Conservation (phyloP, 1,140 invertebrate species). For the Drosophila santomea region DNA sequence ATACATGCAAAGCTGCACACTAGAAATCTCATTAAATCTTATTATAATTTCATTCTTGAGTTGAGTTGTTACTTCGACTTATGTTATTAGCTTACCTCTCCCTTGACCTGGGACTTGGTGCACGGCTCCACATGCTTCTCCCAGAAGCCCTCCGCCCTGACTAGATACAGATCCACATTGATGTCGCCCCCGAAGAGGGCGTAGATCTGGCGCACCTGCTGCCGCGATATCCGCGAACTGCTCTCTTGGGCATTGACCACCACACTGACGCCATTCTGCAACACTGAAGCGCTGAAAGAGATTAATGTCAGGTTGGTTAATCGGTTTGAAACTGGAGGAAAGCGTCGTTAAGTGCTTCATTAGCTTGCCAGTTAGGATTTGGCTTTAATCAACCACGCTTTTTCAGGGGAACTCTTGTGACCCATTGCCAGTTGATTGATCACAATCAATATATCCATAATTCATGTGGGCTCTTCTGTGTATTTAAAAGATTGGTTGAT, state of each 20-base stretch:
- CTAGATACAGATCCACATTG: constrained; percentile 87
- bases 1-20: too few relatives aligned
- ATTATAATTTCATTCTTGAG: not conserved
- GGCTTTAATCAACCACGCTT: constrained; percentile 40
- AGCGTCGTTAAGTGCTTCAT: constrained; percentile 36
- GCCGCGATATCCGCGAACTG: constrained; percentile 87
- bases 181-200: constrained; percentile 86
- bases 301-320: constrained; percentile 6
- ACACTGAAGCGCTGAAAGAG: constrained; percentile 57
- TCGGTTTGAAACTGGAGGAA: not conserved
- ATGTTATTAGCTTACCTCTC: constrained; percentile 85
- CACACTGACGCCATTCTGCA: constrained; percentile 86
- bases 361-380: constrained; percentile 34
- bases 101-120: constrained; percentile 87
- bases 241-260: constrained; percentile 88
- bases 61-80: not conserved
- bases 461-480: constrained; percentile 42
- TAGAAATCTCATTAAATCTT: too few relatives aligned
- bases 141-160: constrained; percentile 90
- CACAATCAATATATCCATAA: constrained; percentile 52
- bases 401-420: constrained; percentile 11
- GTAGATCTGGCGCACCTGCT: constrained; percentile 87
- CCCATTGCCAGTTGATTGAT: constrained; percentile 61
- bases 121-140: constrained; percentile 91
- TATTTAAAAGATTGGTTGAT: constrained; percentile 18